Base-by-base conservation (phyloP, 30 jellyfish, hydroid and myxozoan genomes). In the Phacellophora camtschatica region DNA sequence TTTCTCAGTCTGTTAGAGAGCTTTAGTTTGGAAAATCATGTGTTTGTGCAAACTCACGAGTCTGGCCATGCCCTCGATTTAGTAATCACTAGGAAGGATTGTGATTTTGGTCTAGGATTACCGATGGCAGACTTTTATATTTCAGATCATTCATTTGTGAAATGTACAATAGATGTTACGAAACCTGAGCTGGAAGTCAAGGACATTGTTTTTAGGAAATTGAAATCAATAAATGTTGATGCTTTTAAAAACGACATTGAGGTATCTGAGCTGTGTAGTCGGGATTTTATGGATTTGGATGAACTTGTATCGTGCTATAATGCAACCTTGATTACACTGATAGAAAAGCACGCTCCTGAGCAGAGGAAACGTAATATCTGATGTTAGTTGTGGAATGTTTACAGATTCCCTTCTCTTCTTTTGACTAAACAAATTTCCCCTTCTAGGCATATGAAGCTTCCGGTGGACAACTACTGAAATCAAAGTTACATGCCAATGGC, bases 221-320 rank as follows among this genome's bases (percentile, higher is more conserved):
- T 31, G 76, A 30, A 67, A 32, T 34, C 82, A 31, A 67, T 41
- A 67, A 67, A 67, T 67, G 74, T 36, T 67, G 82, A 67, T 67
- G 76, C 74, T 31, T 37, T 67, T 67, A 67, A 67, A 32, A 18
- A 67, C 33, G 82, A 67, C 82, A 31, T 67, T 31, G 29, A 39
- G 74, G 74, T 39, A 67, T 67, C 82, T 31, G 74, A 34, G 74
- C 82, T 67, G 77, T 67, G 82, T 67, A 67, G 74, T 32, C 32
- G n/a, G 82, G 74, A 67, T 67, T 31, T 42, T 30, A 48, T 19
- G 10, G 81, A 43, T 23, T 23, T 71, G 77, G 68, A 71, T 31
- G 85, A 71, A 49, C 85, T 42, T 27, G 85, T 42, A 42, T 7
- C 70, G 22, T 48, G 81, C 82, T 71, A 71, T 42, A 34, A 67